Evolutionary conservation across 2,797 vertebrate genomes (phyloP).

Genomic region (Hydrophis major): DNA sequence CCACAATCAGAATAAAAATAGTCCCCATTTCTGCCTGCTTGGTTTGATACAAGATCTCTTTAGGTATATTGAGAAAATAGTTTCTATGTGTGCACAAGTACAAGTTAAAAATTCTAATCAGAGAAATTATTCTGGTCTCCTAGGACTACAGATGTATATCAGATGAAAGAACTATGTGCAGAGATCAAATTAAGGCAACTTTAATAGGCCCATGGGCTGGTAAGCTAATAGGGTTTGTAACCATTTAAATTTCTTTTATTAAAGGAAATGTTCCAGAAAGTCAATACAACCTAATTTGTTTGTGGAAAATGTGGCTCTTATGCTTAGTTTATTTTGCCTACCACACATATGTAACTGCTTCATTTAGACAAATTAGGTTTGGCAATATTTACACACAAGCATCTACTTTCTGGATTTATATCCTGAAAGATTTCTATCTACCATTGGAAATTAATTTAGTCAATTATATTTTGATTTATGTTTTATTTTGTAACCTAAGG

Average conservation of each 20-base stretch:
- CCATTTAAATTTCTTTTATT: slow-evolving; percentile 57
- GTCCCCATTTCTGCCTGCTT: slow-evolving; percentile 15
- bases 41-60: slow-evolving; percentile 39
- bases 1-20: neutral
- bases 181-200: slow-evolving; percentile 66
- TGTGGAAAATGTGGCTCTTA: slow-evolving; percentile 32
- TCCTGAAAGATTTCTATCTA: slow-evolving; percentile 38
- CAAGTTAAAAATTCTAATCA: slow-evolving; percentile 46
- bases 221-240: slow-evolving; percentile 64
- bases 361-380: slow-evolving; percentile 18
- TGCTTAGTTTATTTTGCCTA: slow-evolving; percentile 43
- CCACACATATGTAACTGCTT: slow-evolving; percentile 24
- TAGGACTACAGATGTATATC: slow-evolving; percentile 53
- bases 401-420: slow-evolving; percentile 11
- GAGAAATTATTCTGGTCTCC: slow-evolving; percentile 55
- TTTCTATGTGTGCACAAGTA: slow-evolving; percentile 19
- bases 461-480: slow-evolving; percentile 9
- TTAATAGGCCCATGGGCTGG: slow-evolving; percentile 52
- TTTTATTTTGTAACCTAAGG: neutral
- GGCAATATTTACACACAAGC: slow-evolving; percentile 24
- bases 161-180: slow-evolving; percentile 53
- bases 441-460: slow-evolving; percentile 18
- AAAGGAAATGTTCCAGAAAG: slow-evolving; percentile 53
- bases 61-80: slow-evolving; percentile 53
- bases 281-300: slow-evolving; percentile 42